Evolutionary conservation across 2,113 vertebrate species (phyloP).

Genomic region (Marmota flaviventris): DNA sequence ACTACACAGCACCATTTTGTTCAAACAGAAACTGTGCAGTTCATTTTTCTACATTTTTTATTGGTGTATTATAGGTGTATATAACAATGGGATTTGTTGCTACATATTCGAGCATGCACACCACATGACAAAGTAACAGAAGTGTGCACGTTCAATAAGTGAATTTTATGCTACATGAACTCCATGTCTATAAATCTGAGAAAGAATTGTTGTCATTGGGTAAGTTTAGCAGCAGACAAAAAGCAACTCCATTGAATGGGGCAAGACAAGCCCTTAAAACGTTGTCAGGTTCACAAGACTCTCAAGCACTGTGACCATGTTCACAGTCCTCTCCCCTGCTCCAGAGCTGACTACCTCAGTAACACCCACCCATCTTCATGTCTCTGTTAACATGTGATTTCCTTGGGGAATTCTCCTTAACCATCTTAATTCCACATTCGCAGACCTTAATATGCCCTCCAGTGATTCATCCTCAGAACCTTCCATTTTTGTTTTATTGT

Average conservation of each 20-base stretch:
- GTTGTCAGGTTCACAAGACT: rapidly evolving
- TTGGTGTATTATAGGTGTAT: no score
- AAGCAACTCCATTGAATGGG: not conserved
- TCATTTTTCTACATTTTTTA: no score
- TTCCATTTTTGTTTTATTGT: not conserved
- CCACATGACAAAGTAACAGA: no score
- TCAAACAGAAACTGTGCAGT: no score
- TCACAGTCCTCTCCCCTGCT: not conserved
- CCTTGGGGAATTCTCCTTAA: not conserved
- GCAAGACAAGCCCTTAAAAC: not conserved
- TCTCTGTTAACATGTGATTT: not conserved
- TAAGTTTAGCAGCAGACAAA: not conserved
- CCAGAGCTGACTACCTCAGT: not conserved
- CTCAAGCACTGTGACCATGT: not conserved
- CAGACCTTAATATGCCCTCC: no score
- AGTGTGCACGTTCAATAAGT: no score
- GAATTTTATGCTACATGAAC: no score
- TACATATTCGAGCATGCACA: no score
- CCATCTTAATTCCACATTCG: not conserved
- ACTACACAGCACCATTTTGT: no score
- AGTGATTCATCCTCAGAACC: not conserved
- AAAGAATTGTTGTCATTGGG: rapidly evolving
- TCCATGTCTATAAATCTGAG: not conserved
- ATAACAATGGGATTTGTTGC: no score
- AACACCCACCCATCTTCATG: not conserved